phyloP scores from a whole-genome alignment of 2,888 invertebrate species.

The Mesochorus sp. region DNA sequence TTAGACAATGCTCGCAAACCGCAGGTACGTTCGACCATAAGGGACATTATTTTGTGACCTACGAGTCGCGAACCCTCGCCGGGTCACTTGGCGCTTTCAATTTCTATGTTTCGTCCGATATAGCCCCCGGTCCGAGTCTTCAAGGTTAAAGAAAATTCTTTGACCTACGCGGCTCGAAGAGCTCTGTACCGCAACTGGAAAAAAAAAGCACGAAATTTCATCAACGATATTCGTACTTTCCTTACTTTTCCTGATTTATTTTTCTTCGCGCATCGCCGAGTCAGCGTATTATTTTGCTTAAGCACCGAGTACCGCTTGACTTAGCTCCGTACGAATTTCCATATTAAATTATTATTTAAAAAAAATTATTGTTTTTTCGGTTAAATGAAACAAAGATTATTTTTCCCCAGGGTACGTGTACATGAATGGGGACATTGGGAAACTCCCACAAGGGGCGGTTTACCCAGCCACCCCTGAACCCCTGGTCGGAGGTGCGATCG shows the following conservation, averaged over 20 bases:
- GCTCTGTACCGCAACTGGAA: background rate
- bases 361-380: constrained; percentile 4
- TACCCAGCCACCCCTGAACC: constrained; percentile 88
- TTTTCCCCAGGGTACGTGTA: constrained; percentile 89
- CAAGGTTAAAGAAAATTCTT: too few relatives aligned
- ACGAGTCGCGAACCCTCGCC: background rate
- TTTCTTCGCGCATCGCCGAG: background rate
- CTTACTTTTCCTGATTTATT: too few relatives aligned
- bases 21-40: background rate
- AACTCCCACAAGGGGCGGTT: constrained; percentile 88
- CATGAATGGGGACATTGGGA: constrained; percentile 93
- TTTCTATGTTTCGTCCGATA: too few relatives aligned
- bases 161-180: too few relatives aligned
- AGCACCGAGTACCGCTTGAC: constrained; percentile 41
- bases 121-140: too few relatives aligned
- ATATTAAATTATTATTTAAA: constrained; percentile 15
- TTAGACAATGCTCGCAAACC: constrained; percentile 17
- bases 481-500: constrained; percentile 80
- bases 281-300: constrained; percentile 39
- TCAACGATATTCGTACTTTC: constrained; percentile 4
- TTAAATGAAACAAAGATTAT: constrained; percentile 59
- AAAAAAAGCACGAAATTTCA: constrained; percentile 1
- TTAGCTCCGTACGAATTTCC: background rate
- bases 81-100: too few relatives aligned
- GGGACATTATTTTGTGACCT: background rate